Base-by-base conservation (phyloP, 2,113 vertebrate species). In the Xenus cinereus region DNA sequence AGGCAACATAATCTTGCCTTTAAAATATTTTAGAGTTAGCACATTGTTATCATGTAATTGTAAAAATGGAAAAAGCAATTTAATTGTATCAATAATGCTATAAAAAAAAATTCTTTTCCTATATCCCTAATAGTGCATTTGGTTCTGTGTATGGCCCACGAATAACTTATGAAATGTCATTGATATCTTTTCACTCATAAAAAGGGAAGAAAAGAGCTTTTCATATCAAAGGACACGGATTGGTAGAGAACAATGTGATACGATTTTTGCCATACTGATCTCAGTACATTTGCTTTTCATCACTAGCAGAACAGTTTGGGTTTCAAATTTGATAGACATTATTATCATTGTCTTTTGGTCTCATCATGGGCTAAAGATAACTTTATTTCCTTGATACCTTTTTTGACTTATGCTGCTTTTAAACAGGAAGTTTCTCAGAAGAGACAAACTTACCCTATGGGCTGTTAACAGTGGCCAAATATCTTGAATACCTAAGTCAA, bases 261-360 rank as follows among this genome's bases (percentile, higher is more conserved):
- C 7, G 7, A 2, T 37, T 97, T 91, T 95, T 87, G 32, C 33
- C 27, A 54, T 53, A 75, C 53, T 89, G 62, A 80, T 95, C 73
- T 90, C 72, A 79, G 6, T 33, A 83, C 66, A 95, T 87, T 96
- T 95, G 75, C 9, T 91, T 97, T 97, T 97, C 89, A 96, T 80
- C 87, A 96, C 77, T 60, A 82, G 53, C 74, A 96, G 88, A 94
- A 93, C 80, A 63, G 15, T 90, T 95, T 94, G 51, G 93, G 39
- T 83, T 97, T 97, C 50, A 93, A 69, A 97, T 94, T 92, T 45
- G 50, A 97, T 80, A 92, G 84, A 76, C 37, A 24, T 81, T 91
- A 69, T 91, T 92, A 95, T 93, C 87, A 96, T 94, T 97, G 72
- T 96, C 84, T 96, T 83, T 48, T 10, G 6, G 20, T 67, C 20